Conservation (phyloP, 2,113 vertebrate genomes). For the Fulica atra region DNA sequence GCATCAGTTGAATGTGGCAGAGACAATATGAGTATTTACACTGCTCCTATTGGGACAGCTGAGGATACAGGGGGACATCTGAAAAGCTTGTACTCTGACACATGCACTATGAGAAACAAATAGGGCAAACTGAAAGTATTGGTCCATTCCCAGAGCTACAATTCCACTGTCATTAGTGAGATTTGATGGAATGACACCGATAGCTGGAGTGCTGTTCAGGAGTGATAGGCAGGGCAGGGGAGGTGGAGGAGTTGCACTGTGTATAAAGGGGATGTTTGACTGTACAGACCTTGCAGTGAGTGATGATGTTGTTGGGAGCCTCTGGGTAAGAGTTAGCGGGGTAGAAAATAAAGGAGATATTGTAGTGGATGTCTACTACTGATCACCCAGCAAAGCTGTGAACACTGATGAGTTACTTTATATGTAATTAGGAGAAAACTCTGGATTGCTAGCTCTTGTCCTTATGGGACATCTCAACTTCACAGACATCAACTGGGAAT, state of each 20-base stretch:
- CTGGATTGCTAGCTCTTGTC: background rate
- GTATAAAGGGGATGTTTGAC: background rate
- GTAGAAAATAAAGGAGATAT: background rate
- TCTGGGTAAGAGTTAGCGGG: background rate
- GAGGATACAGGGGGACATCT: background rate
- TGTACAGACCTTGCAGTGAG: background rate
- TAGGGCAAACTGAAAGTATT: background rate
- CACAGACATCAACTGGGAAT: background rate
- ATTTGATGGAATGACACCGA: background rate
- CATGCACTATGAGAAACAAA: background rate
- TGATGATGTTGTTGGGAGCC: background rate
- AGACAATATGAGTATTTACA: background rate
- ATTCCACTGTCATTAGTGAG: background rate
- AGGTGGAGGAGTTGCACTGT: background rate
- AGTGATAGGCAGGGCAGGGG: background rate
- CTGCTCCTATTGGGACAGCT: background rate
- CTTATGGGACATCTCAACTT: background rate
- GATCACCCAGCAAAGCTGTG: background rate
- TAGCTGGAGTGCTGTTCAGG: background rate
- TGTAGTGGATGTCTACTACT: background rate
- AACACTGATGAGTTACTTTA: background rate
- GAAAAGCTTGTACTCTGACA: background rate
- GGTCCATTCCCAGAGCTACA: background rate
- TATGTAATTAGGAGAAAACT: background rate
- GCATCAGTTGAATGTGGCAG: background rate